Conservation (phyloP, 2,113 vertebrate species). For the Mionectes macconnelli region DNA sequence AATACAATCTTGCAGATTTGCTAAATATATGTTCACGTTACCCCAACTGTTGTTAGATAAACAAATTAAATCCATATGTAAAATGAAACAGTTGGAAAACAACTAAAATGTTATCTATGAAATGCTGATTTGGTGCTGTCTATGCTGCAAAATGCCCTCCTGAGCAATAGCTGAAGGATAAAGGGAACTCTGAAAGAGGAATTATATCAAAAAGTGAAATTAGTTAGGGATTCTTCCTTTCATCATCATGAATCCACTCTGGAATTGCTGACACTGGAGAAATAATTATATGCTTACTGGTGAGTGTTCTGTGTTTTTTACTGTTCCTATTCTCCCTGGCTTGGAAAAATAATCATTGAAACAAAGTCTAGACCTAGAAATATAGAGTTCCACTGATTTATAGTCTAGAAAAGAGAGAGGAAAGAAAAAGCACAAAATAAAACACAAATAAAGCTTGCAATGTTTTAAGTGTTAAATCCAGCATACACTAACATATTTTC, state of each 20-base stretch:
- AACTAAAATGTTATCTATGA: background rate
- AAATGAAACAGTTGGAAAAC: background rate
- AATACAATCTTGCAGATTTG: constrained; percentile 6
- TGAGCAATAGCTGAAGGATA: background rate
- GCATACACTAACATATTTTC: background rate
- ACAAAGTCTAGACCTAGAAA: background rate
- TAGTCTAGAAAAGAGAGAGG: background rate
- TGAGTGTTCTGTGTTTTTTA: background rate
- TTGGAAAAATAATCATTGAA: background rate
- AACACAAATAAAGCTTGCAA: background rate
- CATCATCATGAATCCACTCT: background rate
- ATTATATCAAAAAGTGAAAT: background rate
- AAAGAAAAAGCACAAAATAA: background rate
- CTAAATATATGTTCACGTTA: background rate
- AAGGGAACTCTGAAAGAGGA: background rate
- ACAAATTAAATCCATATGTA: constrained; percentile 10
- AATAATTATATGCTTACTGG: background rate
- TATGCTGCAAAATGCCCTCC: background rate
- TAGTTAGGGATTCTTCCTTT: background rate
- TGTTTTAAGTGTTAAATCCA: background rate
- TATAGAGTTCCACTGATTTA: background rate
- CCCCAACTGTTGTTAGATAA: background rate
- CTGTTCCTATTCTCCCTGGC: background rate
- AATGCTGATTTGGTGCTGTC: background rate
- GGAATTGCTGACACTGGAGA: background rate